A percentile compares a stretch with the other conserved stretches of the same genome.
phyloP scores from a whole-genome alignment of 2,888 invertebrate species.

The Oscheius myriophilus region DNA sequence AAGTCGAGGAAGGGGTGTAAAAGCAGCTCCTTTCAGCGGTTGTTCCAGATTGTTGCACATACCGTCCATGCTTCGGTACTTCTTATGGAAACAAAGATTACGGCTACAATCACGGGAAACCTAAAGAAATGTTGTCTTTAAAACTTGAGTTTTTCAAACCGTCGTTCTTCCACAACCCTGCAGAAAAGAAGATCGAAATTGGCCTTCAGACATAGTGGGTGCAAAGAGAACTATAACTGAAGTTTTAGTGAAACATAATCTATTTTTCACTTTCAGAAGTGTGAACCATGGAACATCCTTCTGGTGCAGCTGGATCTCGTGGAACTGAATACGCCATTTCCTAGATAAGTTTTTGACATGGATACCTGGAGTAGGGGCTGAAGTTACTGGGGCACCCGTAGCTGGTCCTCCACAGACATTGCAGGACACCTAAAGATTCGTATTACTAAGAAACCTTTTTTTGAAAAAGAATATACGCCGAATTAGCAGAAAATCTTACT shows the following conservation, averaged over 20 bases:
- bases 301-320: slow-evolving; percentile 7
- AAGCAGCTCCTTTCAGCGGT: slow-evolving; percentile 82
- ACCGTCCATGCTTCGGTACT: slow-evolving; percentile 88
- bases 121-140: slow-evolving; percentile 1
- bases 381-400: neutral
- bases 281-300: slow-evolving; percentile 13
- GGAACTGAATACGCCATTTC: neutral
- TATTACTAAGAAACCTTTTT: neutral
- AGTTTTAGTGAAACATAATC: too few species aligned
- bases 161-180: slow-evolving; percentile 6
- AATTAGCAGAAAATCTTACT: too few species aligned
- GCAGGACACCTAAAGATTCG: slow-evolving; percentile 3
- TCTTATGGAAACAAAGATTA: slow-evolving; percentile 65
- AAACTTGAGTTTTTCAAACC: too few species aligned
- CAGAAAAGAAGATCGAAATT: neutral
- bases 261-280: too few species aligned
- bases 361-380: slow-evolving; percentile 2
- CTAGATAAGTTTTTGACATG: neutral
- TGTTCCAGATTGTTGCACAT: slow-evolving; percentile 84
- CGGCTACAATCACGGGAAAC: slow-evolving; percentile 48
- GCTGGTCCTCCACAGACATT: slow-evolving; percentile 1
- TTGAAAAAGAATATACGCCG: neutral
- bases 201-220: neutral
- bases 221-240: slow-evolving; percentile 10
- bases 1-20: slow-evolving; percentile 77